phyloP scores from a whole-genome alignment of 2,113 vertebrate genomes.

The Anhinga rufa region DNA sequence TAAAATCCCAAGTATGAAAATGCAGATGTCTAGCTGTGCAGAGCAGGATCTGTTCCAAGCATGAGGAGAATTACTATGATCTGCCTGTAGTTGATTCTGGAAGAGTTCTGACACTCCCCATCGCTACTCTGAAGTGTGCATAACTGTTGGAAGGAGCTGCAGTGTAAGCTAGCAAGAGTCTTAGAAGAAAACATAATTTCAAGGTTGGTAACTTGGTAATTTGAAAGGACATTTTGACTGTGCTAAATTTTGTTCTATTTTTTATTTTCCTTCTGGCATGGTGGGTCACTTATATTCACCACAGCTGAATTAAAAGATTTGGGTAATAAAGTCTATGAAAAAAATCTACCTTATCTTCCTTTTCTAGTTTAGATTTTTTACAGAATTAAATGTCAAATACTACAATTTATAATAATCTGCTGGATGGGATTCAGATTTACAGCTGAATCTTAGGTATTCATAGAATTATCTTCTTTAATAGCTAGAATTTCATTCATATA shows the following conservation, averaged over 20 bases:
- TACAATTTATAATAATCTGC: not conserved
- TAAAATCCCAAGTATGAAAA: not conserved
- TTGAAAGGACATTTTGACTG: not conserved
- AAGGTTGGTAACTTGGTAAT: not conserved
- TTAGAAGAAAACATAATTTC: not conserved
- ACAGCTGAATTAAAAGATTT: not conserved
- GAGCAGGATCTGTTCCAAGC: not conserved
- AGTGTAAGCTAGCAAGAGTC: not conserved
- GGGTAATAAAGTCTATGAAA: not conserved
- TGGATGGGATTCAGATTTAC: not conserved
- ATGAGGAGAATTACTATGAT: not conserved
- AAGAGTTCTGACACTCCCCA: not conserved
- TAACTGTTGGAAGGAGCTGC: not conserved
- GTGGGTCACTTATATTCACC: not conserved
- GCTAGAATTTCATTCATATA: not conserved
- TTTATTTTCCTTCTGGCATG: not conserved
- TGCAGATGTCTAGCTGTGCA: not conserved
- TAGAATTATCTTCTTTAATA: not conserved
- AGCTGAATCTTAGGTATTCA: not conserved
- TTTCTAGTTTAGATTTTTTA: not conserved
- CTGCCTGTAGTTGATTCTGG: not conserved
- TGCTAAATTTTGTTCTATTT: not conserved
- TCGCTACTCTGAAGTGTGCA: not conserved
- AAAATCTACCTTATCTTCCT: not conserved
- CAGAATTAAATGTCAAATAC: not conserved